phyloP scores from a whole-genome alignment of 2,113 vertebrate species.

The Campylorhamphus procurvoides region DNA sequence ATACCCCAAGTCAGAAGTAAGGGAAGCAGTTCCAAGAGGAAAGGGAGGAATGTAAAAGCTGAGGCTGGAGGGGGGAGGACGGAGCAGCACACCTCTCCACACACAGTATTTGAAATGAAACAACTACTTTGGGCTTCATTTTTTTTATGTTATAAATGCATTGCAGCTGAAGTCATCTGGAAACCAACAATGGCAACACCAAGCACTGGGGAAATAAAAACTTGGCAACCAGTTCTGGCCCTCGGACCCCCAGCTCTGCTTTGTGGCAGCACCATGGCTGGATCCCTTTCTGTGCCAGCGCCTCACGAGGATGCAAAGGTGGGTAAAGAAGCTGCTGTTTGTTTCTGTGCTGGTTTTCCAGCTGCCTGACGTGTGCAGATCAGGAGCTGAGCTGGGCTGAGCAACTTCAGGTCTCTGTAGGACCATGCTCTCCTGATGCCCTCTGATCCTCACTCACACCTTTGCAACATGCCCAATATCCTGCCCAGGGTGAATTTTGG shows the following conservation, averaged over 20 bases:
- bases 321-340: background rate
- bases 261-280: rapidly evolving
- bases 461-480: rapidly evolving
- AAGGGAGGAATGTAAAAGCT: background rate
- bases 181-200: background rate
- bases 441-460: background rate
- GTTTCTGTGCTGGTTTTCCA: background rate
- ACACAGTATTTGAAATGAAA: background rate
- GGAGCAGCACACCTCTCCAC: background rate
- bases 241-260: background rate
- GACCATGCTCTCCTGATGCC: background rate
- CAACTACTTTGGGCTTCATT: background rate
- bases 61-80: background rate
- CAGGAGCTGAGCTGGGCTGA: background rate
- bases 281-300: background rate
- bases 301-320: background rate
- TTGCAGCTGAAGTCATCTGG: background rate
- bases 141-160: background rate
- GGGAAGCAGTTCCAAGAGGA: background rate
- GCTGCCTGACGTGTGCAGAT: background rate
- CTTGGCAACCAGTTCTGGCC: background rate
- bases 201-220: background rate
- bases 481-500: background rate
- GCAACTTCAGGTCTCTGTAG: background rate
- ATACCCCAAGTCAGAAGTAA: background rate